Percentiles rank a stretch among this genome's conserved stretches.
These are phyloP conservation scores for Oxyruncus cristatus DNA, from an alignment of 2,113 vertebrate species.

Conservation along the genomic window DNA sequence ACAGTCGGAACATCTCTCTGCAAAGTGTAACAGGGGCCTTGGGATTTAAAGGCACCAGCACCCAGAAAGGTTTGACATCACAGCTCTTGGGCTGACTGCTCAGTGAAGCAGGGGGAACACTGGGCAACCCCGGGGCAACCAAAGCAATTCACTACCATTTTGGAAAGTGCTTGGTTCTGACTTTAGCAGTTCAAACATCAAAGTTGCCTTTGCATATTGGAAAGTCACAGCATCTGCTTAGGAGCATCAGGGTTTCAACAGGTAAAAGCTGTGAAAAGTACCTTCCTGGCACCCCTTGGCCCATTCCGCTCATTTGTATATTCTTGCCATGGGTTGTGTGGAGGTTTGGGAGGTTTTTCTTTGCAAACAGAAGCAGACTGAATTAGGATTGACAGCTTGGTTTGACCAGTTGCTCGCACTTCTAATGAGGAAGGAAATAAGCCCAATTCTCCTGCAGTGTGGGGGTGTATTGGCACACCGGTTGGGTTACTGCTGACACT, in stretches of 20 bases:
- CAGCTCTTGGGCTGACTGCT: not conserved
- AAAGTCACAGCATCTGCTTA: not conserved
- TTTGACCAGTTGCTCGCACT: not conserved
- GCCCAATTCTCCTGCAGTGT: not conserved
- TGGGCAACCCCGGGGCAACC: rapidly evolving
- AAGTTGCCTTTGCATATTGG: not conserved
- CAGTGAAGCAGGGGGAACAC: not conserved
- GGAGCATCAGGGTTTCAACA: not conserved
- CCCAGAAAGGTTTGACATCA: not conserved
- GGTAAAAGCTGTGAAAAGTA: not conserved
- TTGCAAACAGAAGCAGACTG: not conserved
- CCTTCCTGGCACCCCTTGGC: rapidly evolving
- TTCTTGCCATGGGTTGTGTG: not conserved
- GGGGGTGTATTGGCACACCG: not conserved
- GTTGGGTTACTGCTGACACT: not conserved
- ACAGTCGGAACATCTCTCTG: not conserved
- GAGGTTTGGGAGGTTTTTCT: not conserved
- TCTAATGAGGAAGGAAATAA: not conserved
- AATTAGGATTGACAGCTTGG: not conserved
- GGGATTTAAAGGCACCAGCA: not conserved
- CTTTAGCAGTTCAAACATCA: not conserved
- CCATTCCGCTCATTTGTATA: not conserved
- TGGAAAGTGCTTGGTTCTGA: not conserved
- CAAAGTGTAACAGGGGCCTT: not conserved
- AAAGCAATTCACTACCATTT: not conserved